A percentile compares a stretch with the other conserved stretches of the same genome.
These are phyloP conservation scores for Mythimna ferrago DNA, from an alignment of 2,888 invertebrate species.

Conservation along the genomic window DNA sequence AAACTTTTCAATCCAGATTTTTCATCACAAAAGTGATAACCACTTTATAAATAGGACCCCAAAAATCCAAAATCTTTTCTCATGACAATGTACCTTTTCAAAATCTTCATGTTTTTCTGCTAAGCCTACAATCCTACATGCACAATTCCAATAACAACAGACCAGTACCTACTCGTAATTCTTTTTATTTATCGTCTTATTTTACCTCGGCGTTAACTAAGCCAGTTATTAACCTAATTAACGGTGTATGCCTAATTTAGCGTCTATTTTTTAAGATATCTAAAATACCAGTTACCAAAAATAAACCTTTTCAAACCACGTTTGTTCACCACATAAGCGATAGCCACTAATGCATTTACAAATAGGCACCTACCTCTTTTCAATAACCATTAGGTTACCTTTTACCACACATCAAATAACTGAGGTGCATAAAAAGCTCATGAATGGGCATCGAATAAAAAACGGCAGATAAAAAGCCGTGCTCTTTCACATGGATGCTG, in stretches of 20 bases:
- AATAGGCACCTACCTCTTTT: neutral
- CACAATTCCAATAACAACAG: too few relatives aligned
- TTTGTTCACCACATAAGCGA: neutral
- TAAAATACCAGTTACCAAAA: too few relatives aligned
- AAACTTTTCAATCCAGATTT: too few relatives aligned
- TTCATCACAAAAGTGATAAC: too few relatives aligned
- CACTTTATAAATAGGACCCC: too few relatives aligned
- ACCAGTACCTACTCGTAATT: neutral
- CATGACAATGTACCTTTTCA: too few relatives aligned
- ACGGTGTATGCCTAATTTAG: neutral
- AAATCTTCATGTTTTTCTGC: too few relatives aligned
- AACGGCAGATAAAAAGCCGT: slow-evolving; percentile 60
- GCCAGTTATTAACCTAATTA: neutral
- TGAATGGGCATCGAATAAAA: slow-evolving; percentile 62
- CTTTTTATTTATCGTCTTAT: neutral
- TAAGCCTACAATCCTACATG: too few relatives aligned
- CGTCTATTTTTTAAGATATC: neutral
- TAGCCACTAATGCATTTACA: neutral
- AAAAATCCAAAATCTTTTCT: too few relatives aligned
- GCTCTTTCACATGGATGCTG: slow-evolving; percentile 70
- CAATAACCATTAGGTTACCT: slow-evolving; percentile 19
- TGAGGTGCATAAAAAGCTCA: slow-evolving; percentile 47
- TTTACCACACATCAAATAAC: slow-evolving; percentile 52
- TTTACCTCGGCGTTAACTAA: neutral
- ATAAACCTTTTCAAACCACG: too few relatives aligned